Conservation (phyloP, 2,797 vertebrate species). For the Ctenopoma kingsleyae region DNA sequence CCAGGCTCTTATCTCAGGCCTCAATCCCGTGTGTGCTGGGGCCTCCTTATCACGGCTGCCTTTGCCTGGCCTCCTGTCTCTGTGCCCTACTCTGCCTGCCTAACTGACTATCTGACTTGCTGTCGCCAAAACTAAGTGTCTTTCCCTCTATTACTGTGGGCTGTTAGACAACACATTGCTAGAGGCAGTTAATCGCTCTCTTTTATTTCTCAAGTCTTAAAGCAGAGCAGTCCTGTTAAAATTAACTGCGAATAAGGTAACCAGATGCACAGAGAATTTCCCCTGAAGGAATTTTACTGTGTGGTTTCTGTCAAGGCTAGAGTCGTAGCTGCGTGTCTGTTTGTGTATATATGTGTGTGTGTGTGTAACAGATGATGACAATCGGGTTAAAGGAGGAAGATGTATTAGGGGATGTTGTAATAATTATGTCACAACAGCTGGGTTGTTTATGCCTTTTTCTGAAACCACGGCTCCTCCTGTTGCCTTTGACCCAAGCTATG, state of each 20-base stretch:
- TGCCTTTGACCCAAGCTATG: constrained; percentile 20
- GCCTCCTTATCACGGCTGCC: constrained; percentile 81
- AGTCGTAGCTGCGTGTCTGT: constrained; percentile 12
- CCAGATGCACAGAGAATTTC: constrained; percentile 38
- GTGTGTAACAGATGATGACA: constrained; percentile 16
- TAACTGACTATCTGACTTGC: constrained; percentile 59
- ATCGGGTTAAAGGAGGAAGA: constrained; percentile 59
- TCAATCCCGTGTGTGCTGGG: constrained; percentile 74
- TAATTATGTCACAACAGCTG: constrained; percentile 42
- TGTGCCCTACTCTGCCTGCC: constrained; percentile 53
- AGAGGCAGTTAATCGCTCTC: constrained; percentile 28
- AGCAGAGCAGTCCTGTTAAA: constrained; percentile 28
- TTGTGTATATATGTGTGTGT: neutral
- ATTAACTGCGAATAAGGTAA: constrained; percentile 33
- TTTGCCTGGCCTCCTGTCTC: constrained; percentile 68
- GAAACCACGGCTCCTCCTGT: constrained; percentile 25
- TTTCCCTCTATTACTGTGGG: constrained; percentile 47
- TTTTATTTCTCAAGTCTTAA: constrained; percentile 20
- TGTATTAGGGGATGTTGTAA: constrained; percentile 52
- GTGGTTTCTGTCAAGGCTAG: constrained; percentile 10
- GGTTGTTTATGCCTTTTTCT: constrained; percentile 20
- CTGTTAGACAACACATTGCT: constrained; percentile 52
- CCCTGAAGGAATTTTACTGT: constrained; percentile 15
- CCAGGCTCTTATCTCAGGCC: constrained; percentile 78
- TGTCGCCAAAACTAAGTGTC: constrained; percentile 64